phyloP scores from a whole-genome alignment of 2,113 vertebrate genomes.

The Phocoena phocoena region DNA sequence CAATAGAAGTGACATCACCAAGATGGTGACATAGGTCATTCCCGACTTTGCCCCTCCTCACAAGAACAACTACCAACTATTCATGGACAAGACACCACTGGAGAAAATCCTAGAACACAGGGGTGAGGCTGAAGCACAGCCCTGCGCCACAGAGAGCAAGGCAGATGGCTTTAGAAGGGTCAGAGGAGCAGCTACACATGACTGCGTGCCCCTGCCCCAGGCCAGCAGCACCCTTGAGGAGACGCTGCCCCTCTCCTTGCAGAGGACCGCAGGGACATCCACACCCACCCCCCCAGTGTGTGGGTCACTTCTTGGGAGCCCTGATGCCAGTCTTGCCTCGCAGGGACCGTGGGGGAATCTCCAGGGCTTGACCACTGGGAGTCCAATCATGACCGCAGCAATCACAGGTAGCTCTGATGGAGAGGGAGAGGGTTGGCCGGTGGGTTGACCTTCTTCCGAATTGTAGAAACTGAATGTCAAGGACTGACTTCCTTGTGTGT shows the following conservation, averaged over 20 bases:
- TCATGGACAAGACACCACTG: not conserved
- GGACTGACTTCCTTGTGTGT: not conserved
- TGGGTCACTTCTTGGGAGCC: not conserved
- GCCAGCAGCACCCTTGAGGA: not conserved
- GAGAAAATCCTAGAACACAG: not conserved
- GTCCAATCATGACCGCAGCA: not conserved
- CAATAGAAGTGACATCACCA: not conserved
- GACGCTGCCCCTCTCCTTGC: not conserved
- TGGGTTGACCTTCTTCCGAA: not conserved
- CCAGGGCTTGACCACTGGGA: not conserved
- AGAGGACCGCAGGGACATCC: not conserved
- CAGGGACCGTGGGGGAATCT: not conserved
- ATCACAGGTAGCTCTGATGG: not conserved
- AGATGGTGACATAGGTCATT: not conserved
- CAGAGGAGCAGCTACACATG: not conserved
- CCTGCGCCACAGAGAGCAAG: not conserved
- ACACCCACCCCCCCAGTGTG: not conserved
- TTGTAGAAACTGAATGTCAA: not conserved
- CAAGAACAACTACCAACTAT: not conserved
- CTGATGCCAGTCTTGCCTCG: not conserved
- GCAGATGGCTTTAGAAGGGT: not conserved
- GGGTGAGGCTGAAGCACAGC: not conserved
- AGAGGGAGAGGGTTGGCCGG: not conserved
- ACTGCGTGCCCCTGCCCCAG: accelerated
- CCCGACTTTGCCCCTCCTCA: not conserved